phyloP scores from a whole-genome alignment of 2,113 vertebrate species.

The Cebidichthys violaceus region DNA sequence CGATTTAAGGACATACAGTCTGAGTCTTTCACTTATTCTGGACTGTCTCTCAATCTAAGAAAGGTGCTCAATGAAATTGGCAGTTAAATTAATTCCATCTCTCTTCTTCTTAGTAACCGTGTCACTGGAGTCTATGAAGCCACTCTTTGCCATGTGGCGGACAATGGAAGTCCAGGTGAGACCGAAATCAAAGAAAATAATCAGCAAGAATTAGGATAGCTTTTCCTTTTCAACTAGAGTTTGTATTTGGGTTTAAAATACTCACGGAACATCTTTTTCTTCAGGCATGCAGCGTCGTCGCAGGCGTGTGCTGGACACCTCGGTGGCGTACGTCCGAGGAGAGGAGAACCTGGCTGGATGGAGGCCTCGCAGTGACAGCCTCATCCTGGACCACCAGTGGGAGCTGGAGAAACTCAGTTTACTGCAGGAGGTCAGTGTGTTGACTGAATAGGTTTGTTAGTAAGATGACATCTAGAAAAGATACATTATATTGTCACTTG shows the following conservation, averaged over 20 bases:
- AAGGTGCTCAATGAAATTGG: neutral
- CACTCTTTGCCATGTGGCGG: constrained; percentile 93
- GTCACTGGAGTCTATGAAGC: constrained; percentile 97
- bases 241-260: neutral
- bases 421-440: constrained; percentile 89
- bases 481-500: neutral
- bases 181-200: neutral
- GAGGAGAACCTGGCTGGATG: constrained; percentile 98
- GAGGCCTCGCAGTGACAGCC: constrained; percentile 97
- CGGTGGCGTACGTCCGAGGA: constrained; percentile 95
- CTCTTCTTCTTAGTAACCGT: constrained; percentile 85
- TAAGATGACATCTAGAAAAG: neutral
- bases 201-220: neutral
- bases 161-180: constrained; percentile 95
- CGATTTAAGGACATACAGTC: neutral
- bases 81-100: constrained; percentile 2
- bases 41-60: neutral
- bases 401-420: constrained; percentile 98
- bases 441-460: neutral
- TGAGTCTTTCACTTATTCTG: neutral
- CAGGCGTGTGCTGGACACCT: constrained; percentile 94
- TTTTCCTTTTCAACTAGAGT: neutral
- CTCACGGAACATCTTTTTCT: neutral
- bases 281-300: constrained; percentile 96
- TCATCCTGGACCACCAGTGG: constrained; percentile 98